phyloP scores from a whole-genome alignment of 2,888 invertebrate genomes.

The Suillia variegata region DNA sequence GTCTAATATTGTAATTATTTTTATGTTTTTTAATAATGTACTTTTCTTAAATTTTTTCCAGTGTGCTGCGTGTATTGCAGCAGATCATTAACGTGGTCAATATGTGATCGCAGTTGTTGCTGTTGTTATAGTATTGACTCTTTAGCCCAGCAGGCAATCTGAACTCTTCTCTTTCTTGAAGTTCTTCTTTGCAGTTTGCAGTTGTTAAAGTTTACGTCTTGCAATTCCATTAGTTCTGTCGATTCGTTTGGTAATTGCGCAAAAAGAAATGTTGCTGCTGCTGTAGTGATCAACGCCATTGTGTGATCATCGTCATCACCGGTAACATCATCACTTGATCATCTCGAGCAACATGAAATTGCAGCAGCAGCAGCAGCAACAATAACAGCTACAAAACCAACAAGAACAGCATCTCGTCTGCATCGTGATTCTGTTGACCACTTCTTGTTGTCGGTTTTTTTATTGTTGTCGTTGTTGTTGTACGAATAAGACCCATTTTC shows the following conservation, averaged over 20 bases:
- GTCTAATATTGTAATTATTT: too few relatives aligned
- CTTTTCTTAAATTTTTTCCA: too few relatives aligned
- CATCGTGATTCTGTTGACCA: conserved; percentile 8
- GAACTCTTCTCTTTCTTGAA: background rate
- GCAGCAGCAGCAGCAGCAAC: conserved; percentile 6
- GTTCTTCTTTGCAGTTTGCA: background rate
- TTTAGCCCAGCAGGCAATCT: background rate
- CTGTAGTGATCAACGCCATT: too few relatives aligned
- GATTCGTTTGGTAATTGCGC: conserved; percentile 35
- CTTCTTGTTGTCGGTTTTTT: too few relatives aligned
- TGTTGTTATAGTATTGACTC: too few relatives aligned
- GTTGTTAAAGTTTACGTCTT: conserved; percentile 7
- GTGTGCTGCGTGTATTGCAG: too few relatives aligned
- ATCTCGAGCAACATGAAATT: conserved; percentile 9
- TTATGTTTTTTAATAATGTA: too few relatives aligned
- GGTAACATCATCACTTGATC: background rate
- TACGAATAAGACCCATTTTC: too few relatives aligned
- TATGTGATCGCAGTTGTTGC: conserved; percentile 3
- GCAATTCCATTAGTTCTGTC: conserved; percentile 29
- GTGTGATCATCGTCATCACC: conserved; percentile 17
- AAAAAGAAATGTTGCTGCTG: too few relatives aligned
- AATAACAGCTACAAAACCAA: too few relatives aligned
- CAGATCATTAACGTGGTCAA: conserved; percentile 11
- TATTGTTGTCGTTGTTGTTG: too few relatives aligned
- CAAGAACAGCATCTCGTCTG: background rate